Evolutionary conservation across 2,797 vertebrate species (phyloP).

Genomic region (Cirrhinus mrigala): DNA sequence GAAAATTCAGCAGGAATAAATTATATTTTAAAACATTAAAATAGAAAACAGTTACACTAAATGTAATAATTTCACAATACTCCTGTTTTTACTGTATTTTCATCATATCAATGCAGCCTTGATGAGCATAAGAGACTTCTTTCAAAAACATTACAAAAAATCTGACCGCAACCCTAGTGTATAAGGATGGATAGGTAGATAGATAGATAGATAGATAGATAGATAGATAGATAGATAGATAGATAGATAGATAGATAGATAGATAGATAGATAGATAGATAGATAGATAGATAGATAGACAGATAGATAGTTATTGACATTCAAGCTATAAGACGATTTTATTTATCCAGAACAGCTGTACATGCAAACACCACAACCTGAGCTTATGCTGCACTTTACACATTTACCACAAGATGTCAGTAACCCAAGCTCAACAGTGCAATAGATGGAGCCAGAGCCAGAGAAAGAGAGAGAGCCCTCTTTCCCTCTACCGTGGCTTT

Average conservation of each 20-base stretch:
- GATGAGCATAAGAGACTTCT: not conserved
- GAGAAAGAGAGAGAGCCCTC: not conserved
- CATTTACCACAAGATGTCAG: constrained; percentile 64
- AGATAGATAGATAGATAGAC: too few relatives aligned
- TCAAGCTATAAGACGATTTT: not conserved
- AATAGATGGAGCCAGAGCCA: constrained; percentile 14
- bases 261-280: too few relatives aligned
- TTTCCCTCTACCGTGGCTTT: constrained; percentile 47
- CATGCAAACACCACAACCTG: not conserved
- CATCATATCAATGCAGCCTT: not conserved
- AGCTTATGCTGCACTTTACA: constrained; percentile 46
- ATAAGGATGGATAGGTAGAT: too few relatives aligned
- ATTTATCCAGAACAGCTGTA: not conserved
- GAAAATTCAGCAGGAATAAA: not conserved
- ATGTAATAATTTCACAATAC: too few relatives aligned
- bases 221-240: too few relatives aligned
- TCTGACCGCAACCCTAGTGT: not conserved
- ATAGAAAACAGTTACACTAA: too few relatives aligned
- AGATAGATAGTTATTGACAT: too few relatives aligned
- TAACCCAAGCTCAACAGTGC: constrained; percentile 52
- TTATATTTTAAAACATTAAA: not conserved
- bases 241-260: too few relatives aligned
- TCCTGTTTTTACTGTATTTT: not conserved
- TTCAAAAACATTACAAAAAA: too few relatives aligned
- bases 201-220: too few relatives aligned